Evolutionary conservation across 2,888 invertebrate genomes (phyloP).

Genomic region (Lampropteryx suffumata): DNA sequence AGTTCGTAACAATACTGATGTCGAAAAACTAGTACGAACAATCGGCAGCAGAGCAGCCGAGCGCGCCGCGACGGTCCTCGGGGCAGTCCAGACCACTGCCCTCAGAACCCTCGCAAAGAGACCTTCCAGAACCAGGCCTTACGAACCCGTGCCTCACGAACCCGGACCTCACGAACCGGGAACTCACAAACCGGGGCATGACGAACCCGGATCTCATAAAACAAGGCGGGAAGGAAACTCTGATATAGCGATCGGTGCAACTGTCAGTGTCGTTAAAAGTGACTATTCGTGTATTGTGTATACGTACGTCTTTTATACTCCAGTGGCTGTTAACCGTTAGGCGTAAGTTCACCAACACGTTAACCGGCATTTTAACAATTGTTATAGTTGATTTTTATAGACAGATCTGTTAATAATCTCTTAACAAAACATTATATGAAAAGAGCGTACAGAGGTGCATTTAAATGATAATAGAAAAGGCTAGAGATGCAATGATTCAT

Average conservation of each 20-base stretch:
- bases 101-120: conserved; percentile 20
- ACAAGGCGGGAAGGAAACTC: conserved; percentile 77
- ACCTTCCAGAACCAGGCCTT: conserved; percentile 10
- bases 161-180: neutral
- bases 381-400: too few species aligned
- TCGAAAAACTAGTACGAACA: conserved; percentile 88
- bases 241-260: conserved; percentile 60
- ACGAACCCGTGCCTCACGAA: conserved; percentile 1
- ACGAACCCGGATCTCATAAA: conserved; percentile 48
- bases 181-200: conserved; percentile 8
- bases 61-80: conserved; percentile 65
- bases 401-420: too few species aligned
- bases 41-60: conserved; percentile 36
- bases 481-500: too few species aligned
- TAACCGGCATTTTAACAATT: too few species aligned
- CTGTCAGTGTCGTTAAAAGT: conserved; percentile 37
- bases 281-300: conserved; percentile 29
- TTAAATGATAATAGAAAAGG: too few species aligned
- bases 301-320: conserved; percentile 33
- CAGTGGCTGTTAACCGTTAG: conserved; percentile 10
- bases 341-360: conserved; percentile 1
- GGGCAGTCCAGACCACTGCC: conserved; percentile 48
- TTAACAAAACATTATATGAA: too few species aligned
- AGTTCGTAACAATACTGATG: conserved; percentile 92
- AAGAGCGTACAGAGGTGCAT: too few species aligned